phyloP scores from a whole-genome alignment of 35 echinoderm and acorn worm genomes.

The Heliocidaris erythrogramma region DNA sequence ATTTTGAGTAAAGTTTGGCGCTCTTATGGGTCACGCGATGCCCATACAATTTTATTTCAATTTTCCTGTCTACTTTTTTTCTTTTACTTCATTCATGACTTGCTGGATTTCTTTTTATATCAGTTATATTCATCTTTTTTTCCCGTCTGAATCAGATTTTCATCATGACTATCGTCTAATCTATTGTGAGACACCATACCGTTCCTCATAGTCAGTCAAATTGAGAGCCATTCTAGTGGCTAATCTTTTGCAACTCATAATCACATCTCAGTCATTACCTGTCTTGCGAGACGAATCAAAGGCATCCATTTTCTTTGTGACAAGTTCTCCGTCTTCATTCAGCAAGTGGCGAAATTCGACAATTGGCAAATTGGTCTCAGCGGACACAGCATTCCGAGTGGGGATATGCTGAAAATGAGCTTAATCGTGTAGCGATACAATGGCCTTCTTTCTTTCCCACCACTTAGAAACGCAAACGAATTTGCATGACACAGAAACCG shows the following conservation, averaged over 20 bases:
- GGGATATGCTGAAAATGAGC: conserved; percentile 20
- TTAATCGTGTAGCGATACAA: conserved; percentile 12
- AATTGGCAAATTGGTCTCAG: conserved; percentile 26
- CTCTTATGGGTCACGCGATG: too few relatives aligned
- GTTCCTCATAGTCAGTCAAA: background rate
- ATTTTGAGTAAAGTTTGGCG: too few relatives aligned
- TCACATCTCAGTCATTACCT: background rate
- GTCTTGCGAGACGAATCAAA: background rate
- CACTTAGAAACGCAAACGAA: background rate
- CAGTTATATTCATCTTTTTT: background rate
- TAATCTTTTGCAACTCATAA: background rate
- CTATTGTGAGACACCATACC: background rate
- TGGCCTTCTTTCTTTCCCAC: background rate
- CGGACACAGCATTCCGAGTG: background rate
- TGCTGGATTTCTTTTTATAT: background rate
- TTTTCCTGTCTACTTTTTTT: too few relatives aligned
- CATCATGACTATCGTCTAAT: background rate
- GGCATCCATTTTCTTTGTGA: background rate
- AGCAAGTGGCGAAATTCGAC: conserved; percentile 23
- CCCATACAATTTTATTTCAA: too few relatives aligned
- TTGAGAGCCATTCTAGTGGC: background rate
- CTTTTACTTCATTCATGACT: background rate
- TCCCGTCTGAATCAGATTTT: background rate
- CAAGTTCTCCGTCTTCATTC: background rate
- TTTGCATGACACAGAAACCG: conserved; percentile 37